These are phyloP conservation scores for Mechanitis mazaeus DNA, from an alignment of 2,888 invertebrate species.

Conservation along the genomic window DNA sequence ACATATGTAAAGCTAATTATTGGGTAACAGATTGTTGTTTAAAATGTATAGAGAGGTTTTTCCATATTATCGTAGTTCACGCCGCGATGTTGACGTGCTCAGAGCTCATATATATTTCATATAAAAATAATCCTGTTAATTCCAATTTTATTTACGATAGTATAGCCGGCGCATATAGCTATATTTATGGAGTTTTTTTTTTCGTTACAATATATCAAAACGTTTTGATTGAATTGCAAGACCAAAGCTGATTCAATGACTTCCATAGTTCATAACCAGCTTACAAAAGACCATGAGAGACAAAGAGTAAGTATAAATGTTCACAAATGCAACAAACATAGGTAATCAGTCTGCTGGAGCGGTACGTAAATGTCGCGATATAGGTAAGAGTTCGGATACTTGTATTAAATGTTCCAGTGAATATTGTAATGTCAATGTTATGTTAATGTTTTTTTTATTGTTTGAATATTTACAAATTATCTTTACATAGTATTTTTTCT, in stretches of 20 bases:
- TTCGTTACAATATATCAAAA: neutral
- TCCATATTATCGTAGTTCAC: too few relatives aligned
- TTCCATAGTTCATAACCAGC: constrained; percentile 17
- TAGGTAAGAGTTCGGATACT: constrained; percentile 14
- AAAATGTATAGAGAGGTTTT: too few relatives aligned
- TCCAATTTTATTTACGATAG: too few relatives aligned
- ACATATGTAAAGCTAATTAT: too few relatives aligned
- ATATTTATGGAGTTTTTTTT: too few relatives aligned
- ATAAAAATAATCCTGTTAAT: too few relatives aligned
- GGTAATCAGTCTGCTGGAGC: constrained; percentile 17
- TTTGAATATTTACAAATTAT: too few relatives aligned
- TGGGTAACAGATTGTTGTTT: too few relatives aligned
- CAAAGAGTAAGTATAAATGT: constrained; percentile 19
- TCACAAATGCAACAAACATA: constrained; percentile 21
- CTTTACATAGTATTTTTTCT: too few relatives aligned
- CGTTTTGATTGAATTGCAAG: neutral
- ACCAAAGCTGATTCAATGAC: constrained; percentile 12
- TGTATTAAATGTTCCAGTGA: constrained; percentile 13
- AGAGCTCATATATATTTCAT: too few relatives aligned
- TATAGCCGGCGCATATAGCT: too few relatives aligned
- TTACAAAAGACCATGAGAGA: constrained; percentile 22
- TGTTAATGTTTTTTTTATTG: neutral
- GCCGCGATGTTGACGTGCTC: too few relatives aligned
- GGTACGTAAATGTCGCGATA: constrained; percentile 16
- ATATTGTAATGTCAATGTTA: neutral